Evolutionary conservation across 2,888 invertebrate species (phyloP).

Genomic region (Apamea sordens): DNA sequence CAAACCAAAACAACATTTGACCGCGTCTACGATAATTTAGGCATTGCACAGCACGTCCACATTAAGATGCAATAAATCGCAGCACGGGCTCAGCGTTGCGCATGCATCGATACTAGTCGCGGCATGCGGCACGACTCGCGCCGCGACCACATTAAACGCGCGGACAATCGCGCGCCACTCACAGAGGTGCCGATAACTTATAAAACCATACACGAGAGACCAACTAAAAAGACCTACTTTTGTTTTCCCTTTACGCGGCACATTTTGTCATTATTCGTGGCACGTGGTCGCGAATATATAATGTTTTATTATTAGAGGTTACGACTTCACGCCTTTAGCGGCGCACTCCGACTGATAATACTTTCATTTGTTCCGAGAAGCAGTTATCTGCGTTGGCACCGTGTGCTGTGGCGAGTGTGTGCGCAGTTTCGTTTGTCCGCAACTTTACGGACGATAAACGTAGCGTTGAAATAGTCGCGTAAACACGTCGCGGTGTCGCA

Average conservation of each 20-base stretch:
- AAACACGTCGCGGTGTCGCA: conserved; percentile 59
- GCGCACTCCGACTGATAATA: conserved; percentile 85
- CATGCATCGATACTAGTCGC: conserved; percentile 64
- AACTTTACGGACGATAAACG: conserved; percentile 68
- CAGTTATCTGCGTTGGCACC: conserved; percentile 79
- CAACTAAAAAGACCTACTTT: conserved; percentile 84
- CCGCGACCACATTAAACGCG: conserved; percentile 71
- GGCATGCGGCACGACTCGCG: conserved; percentile 59
- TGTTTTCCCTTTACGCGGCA: conserved; percentile 83
- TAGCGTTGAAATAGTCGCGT: conserved; percentile 67
- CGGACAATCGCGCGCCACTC: conserved; percentile 71
- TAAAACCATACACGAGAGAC: conserved; percentile 75
- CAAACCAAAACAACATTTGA: conserved; percentile 15
- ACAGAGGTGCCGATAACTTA: conserved; percentile 84
- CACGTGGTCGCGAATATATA: conserved; percentile 90
- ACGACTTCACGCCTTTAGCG: conserved; percentile 88
- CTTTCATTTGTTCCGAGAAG: conserved; percentile 88
- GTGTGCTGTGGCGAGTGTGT: conserved; percentile 56
- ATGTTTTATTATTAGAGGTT: conserved; percentile 88
- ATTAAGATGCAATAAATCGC: conserved; percentile 66
- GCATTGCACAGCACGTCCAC: conserved; percentile 58
- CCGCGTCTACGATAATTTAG: conserved; percentile 55
- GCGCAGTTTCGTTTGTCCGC: conserved; percentile 69
- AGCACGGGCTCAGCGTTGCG: conserved; percentile 46
- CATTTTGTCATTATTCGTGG: conserved; percentile 87